Percentiles rank a stretch among this genome's conserved stretches.
phyloP scores from a whole-genome alignment of 2,888 invertebrate species.

The Lagria hirta region DNA sequence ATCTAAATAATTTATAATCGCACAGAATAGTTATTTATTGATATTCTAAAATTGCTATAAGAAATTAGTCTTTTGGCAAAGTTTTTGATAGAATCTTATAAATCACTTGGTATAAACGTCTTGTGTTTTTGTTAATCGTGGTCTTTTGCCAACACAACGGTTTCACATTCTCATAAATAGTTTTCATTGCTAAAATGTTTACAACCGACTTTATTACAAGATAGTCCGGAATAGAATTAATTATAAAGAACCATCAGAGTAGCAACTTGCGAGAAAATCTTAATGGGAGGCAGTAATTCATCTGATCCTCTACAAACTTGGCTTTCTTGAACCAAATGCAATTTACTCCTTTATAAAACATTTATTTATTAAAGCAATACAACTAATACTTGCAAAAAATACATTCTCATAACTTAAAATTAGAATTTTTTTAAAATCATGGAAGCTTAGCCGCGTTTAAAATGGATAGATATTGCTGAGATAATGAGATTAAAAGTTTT shows the following conservation, averaged over 20 bases:
- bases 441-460: too few relatives aligned
- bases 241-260: slow-evolving; percentile 20
- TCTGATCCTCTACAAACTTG: slow-evolving; percentile 16
- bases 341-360: slow-evolving; percentile 24
- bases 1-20: too few relatives aligned
- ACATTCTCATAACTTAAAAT: too few relatives aligned
- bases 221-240: slow-evolving; percentile 19
- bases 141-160: too few relatives aligned
- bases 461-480: slow-evolving; percentile 4
- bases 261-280: slow-evolving; percentile 22
- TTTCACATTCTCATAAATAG: slow-evolving; percentile 13
- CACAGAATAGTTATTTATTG: too few relatives aligned
- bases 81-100: too few relatives aligned
- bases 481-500: slow-evolving; percentile 10
- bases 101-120: too few relatives aligned
- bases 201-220: slow-evolving; percentile 18
- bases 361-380: slow-evolving; percentile 12
- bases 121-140: too few relatives aligned
- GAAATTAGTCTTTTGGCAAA: too few relatives aligned
- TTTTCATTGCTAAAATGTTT: slow-evolving; percentile 17
- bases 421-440: too few relatives aligned
- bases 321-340: slow-evolving; percentile 23
- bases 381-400: too few relatives aligned
- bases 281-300: slow-evolving; percentile 23
- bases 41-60: too few relatives aligned